These are phyloP conservation scores for Thryonomys swinderianus DNA, from an alignment of 2,113 vertebrate species.

Conservation along the genomic window DNA sequence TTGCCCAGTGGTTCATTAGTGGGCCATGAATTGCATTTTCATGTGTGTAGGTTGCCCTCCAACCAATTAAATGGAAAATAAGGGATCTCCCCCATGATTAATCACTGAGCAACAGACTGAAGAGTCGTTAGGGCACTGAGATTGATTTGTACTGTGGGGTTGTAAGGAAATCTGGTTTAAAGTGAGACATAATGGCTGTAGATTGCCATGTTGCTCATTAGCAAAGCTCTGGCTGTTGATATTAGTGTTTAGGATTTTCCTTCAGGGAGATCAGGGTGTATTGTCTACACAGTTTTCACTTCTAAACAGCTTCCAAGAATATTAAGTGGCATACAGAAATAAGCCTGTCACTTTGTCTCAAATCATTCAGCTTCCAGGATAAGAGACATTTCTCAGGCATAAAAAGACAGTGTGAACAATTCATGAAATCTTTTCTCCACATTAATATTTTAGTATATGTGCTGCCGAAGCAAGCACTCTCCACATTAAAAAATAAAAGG, in stretches of 20 bases:
- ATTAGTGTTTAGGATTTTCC: constrained; percentile 59
- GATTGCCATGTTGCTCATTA: constrained; percentile 51
- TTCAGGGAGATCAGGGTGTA: constrained; percentile 53
- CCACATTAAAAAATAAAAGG: constrained; percentile 44
- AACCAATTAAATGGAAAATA: constrained; percentile 66
- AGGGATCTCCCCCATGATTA: background rate
- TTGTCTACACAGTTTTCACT: constrained; percentile 4
- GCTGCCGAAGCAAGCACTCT: no score
- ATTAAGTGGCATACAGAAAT: background rate
- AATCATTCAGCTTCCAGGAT: constrained; percentile 37
- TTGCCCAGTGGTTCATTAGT: constrained; percentile 43
- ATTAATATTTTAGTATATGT: no score
- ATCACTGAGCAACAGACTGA: constrained; percentile 28
- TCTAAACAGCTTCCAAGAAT: constrained; percentile 25
- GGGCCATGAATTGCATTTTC: constrained; percentile 21
- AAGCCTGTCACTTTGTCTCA: constrained; percentile 64
- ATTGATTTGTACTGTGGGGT: constrained; percentile 44
- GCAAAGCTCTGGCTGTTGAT: constrained; percentile 51
- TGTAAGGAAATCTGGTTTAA: constrained; percentile 59
- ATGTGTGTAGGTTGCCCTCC: constrained; percentile 22
- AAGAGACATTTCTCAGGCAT: constrained; percentile 40
- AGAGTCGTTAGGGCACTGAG: constrained; percentile 44
- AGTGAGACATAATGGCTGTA: constrained; percentile 45
- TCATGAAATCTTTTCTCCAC: constrained; percentile 35
- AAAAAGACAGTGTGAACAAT: constrained; percentile 55